phyloP scores from a whole-genome alignment of 1,140 invertebrate genomes.

The Pseudomyrmex sp. region DNA sequence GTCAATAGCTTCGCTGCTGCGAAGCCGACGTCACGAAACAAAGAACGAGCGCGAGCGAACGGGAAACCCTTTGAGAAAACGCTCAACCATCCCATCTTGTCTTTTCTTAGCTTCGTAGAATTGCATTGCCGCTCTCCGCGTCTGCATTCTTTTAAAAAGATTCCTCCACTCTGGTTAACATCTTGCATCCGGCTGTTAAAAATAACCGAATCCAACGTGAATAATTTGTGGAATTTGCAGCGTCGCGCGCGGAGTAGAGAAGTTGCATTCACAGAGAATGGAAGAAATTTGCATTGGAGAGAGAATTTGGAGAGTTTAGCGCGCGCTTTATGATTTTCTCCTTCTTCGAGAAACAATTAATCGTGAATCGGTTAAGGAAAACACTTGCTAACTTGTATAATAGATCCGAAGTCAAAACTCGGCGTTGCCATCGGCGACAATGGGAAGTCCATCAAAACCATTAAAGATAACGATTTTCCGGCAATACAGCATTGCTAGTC shows the following conservation, averaged over 20 bases:
- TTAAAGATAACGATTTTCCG: constrained; percentile 68
- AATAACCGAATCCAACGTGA: constrained; percentile 37
- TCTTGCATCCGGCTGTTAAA: constrained; percentile 51
- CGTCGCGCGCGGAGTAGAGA: constrained; percentile 20
- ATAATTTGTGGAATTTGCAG: constrained; percentile 45
- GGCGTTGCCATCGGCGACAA: constrained; percentile 54
- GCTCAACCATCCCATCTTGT: constrained; percentile 44
- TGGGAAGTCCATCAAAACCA: constrained; percentile 46
- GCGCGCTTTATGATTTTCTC: neutral
- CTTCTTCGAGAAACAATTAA: constrained; percentile 1
- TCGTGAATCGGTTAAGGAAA: constrained; percentile 6
- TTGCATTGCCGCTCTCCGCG: constrained; percentile 57
- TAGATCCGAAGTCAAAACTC: constrained; percentile 21
- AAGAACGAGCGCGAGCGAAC: constrained; percentile 47
- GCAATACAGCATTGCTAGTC: neutral
- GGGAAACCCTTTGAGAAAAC: constrained; percentile 66
- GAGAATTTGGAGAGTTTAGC: neutral
- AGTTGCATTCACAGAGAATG: constrained; percentile 30
- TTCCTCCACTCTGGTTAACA: constrained; percentile 68
- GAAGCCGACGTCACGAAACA: constrained; percentile 53
- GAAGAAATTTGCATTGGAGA: constrained; percentile 32
- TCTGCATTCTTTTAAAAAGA: constrained; percentile 68
- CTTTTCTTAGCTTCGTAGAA: constrained; percentile 47
- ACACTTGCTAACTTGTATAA: neutral
- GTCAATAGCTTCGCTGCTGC: constrained; percentile 48